Base-by-base conservation (phyloP, 2,888 invertebrate species). In the Philereme vetulata region DNA sequence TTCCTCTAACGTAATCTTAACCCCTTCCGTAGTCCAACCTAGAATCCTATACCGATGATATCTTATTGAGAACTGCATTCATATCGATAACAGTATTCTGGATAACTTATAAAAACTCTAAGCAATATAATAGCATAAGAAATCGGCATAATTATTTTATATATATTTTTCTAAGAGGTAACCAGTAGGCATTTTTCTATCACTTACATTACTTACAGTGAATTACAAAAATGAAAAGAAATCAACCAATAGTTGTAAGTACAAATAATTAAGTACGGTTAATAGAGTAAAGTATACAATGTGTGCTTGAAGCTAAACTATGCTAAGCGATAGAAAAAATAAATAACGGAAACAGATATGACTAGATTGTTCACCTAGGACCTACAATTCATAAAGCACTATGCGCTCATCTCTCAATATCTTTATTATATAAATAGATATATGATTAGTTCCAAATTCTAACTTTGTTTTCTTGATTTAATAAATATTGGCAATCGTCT, bases 231-330 rank as follows among this genome's bases (percentile, higher is more conserved):
- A 71, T 71, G 51, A 68, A 72, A 70, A 60, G 51, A 58, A 71
- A 68, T 68, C 62, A 67, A 64, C 52, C 66, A 66, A 66, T 58
- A 60, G 57, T 60, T 70, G 56, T 71, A 66, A 70, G 66, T 72
- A 70, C 62, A 74, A 70, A 72, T 71, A 59, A 66, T 71, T 68
- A 68, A 71, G 74, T 75, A 77, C 69, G 64, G 71, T 72, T 70
- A 75, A 71, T 75, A 77, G 68, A 75, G 72, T 75, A 69, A 77
- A 77, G 69, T 68, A 75, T 76, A 76, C 72, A 74, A 77, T 76
- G 73, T 78, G 88, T 90, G 92, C 92, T 92, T 92, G 91, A 90
- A 92, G 92, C 92, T 91, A 92, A 88, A 90, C 90, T 92, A 91
- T 92, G 88, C 91, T 91, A 92, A 90, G 91, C 91, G 84, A 87